Conservation (phyloP, 2,888 invertebrate genomes). For the Lepidochitona cinerea region DNA sequence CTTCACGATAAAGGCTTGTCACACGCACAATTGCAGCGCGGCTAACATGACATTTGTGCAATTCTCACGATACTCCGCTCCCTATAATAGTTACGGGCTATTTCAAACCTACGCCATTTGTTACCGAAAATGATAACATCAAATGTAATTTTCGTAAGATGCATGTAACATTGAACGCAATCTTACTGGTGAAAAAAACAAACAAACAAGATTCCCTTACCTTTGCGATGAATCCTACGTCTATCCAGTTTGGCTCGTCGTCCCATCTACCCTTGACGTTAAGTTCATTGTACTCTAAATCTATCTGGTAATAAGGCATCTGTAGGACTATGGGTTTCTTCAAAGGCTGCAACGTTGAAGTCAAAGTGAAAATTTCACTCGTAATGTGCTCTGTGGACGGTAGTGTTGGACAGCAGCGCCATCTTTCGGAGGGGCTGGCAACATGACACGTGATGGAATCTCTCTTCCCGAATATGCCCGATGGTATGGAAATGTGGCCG, state of each 20-base stretch:
- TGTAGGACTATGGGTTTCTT: constrained; percentile 50
- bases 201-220: constrained; percentile 32
- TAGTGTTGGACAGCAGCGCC: constrained; percentile 45
- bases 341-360: constrained; percentile 37
- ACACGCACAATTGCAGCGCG: no score
- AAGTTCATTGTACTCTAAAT: constrained; percentile 48
- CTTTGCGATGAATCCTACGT: constrained; percentile 55
- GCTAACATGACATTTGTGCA: no score
- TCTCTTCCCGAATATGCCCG: constrained; percentile 54
- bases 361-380: constrained; percentile 55
- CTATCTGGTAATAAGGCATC: constrained; percentile 53
- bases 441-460: constrained; percentile 60
- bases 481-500: constrained; percentile 57
- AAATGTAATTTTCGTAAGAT: no score
- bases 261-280: constrained; percentile 61
- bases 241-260: constrained; percentile 57
- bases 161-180: no score
- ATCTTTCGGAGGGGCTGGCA: constrained; percentile 52
- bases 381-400: constrained; percentile 46
- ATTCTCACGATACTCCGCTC: no score
- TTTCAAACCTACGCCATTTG: no score
- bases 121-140: no score
- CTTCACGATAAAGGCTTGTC: no score
- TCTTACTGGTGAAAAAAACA: no score
- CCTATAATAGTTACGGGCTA: no score